phyloP scores from a whole-genome alignment of 2,113 vertebrate species.

The Monarcha castaneiventris region DNA sequence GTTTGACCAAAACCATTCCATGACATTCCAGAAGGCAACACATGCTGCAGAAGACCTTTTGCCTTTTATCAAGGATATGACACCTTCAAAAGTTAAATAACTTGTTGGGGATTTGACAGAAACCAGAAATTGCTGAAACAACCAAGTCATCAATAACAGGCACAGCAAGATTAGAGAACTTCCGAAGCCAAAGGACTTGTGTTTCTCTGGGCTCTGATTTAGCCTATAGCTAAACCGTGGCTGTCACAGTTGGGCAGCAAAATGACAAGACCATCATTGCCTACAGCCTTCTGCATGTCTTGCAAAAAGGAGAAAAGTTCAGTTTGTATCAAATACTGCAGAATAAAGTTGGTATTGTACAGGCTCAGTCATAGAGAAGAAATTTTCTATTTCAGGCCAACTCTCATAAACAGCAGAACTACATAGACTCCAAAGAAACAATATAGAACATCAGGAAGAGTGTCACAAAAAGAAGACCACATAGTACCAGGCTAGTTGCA shows the following conservation, averaged over 20 bases:
- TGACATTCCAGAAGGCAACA: background rate
- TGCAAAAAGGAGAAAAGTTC: background rate
- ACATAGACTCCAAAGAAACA: background rate
- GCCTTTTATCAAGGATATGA: background rate
- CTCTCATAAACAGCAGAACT: background rate
- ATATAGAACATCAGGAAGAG: background rate
- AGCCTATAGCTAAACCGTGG: background rate
- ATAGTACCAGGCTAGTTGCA: background rate
- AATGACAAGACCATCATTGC: background rate
- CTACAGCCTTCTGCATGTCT: background rate
- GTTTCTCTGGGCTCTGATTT: background rate
- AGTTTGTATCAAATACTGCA: background rate
- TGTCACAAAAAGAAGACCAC: background rate
- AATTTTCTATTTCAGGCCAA: background rate
- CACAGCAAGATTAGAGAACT: background rate
- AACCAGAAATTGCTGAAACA: background rate
- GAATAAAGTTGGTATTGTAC: background rate
- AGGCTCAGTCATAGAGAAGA: background rate
- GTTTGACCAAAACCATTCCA: background rate
- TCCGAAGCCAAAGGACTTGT: background rate
- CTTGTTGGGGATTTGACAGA: background rate
- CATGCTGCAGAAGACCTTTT: background rate
- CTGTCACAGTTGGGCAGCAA: constrained; percentile 9
- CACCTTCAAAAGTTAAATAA: background rate
- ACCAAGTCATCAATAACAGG: background rate